A percentile compares a stretch with the other conserved stretches of the same genome.
Evolutionary conservation across 2,797 vertebrate species (phyloP).

Genomic region (Channallabes apus): DNA sequence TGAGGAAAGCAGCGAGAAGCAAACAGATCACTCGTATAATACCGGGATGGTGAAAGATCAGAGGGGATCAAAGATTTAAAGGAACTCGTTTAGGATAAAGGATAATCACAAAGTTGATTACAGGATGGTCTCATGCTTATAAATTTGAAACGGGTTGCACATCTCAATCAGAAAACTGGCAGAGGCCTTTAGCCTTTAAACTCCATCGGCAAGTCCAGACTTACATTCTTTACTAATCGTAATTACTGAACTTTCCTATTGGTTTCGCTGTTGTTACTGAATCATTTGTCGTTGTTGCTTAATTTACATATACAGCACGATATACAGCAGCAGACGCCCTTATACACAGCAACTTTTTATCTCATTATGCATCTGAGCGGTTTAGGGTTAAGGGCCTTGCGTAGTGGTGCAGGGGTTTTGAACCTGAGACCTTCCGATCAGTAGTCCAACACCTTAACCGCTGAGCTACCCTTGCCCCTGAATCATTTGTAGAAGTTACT

Average conservation of each 20-base stretch:
- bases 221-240: neutral
- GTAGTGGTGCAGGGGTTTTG: too few species aligned
- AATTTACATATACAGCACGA: neutral
- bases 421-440: too few species aligned
- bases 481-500: neutral
- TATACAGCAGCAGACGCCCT: neutral
- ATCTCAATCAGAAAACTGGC: constrained; percentile 1
- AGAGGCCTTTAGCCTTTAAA: neutral
- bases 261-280: neutral
- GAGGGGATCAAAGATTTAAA: neutral
- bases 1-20: neutral
- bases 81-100: neutral
- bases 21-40: neutral
- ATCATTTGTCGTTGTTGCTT: neutral
- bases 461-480: neutral
- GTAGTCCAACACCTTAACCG: too few species aligned
- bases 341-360: too few species aligned
- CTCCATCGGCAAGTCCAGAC: neutral
- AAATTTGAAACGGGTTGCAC: neutral
- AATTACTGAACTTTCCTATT: neutral
- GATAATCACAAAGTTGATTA: neutral
- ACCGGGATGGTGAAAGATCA: neutral
- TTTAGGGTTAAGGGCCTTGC: too few species aligned
- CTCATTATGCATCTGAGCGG: too few species aligned
- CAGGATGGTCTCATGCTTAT: neutral